Evolutionary conservation across 2,888 invertebrate genomes (phyloP), one percentile per base, ranked within the genome.

Genomic region (Xylocampa areola): DNA sequence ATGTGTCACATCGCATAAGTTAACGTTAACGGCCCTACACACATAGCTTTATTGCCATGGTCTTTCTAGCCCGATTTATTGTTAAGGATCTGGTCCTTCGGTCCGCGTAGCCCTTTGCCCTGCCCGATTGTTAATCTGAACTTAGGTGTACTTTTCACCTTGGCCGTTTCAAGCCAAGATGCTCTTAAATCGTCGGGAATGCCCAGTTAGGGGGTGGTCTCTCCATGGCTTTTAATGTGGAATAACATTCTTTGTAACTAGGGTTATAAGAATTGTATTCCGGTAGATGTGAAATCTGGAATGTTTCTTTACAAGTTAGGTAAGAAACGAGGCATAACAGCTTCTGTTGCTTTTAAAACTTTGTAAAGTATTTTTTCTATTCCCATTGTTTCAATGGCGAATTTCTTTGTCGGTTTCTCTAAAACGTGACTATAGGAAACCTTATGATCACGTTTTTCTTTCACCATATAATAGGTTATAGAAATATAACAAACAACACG

Each of bases 101-200:
- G 73, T 71, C 79, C 68, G 58, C 79, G 76, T 71, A 61, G 76
- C 77, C 81, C 85, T 84, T 87, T 81, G 80, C 82, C 77, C 85
- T 67, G 77, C 68, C 76, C 88, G 84, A 89, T 88, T 89, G 90
- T 89, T 90, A 90, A 90, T 90, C 88, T 88, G 87, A 88, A 90
- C 88, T 91, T 89, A 86, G 88, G 87, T 87, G 88, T 87, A 88
- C 85, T 90, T 91, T 88, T 88, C 90, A 90, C 89, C 89, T 90
- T 83, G 74, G 79, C 80, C 79, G 81, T 81, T 82, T 76, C 73
- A 76, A 70, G 68, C 73, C 77, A 76, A 79, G 80, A 76, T 77
- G 78, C 75, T 72, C 81, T 79, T 88, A 88, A 86, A 89, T 88
- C 83, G 80, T 65, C 55, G 61, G 48, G 76, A 77, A 79, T 79